Conservation (phyloP, 1,140 invertebrate species). For the Ditylenchus dipsaci region DNA sequence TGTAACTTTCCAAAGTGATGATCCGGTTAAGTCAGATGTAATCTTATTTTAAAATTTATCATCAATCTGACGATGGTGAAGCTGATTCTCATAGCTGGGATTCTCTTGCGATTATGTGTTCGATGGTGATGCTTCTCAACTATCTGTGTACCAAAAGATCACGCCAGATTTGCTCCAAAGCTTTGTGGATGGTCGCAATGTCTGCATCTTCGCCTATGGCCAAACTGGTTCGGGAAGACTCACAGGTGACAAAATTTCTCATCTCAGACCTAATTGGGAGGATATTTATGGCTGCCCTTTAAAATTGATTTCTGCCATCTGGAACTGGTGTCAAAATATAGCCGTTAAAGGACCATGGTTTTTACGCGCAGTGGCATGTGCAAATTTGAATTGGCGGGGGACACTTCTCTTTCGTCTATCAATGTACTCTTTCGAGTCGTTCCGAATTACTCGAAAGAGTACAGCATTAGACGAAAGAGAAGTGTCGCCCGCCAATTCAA, state of each 20-base stretch:
- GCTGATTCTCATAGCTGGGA: constrained; percentile 5
- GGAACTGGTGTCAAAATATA: neutral
- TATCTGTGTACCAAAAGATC: constrained; percentile 1
- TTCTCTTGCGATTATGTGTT: constrained; percentile 11
- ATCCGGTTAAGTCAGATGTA: neutral
- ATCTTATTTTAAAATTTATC: neutral
- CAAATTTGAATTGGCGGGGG: no score
- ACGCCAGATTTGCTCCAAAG: constrained; percentile 9
- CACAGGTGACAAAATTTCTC: constrained; percentile 39
- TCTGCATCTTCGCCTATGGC: constrained; percentile 89
- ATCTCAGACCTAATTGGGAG: no score
- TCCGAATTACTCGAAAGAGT: no score
- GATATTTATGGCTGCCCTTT: no score
- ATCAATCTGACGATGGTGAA: neutral
- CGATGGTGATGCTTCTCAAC: constrained; percentile 6
- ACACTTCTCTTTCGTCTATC: no score
- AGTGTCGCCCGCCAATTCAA: no score
- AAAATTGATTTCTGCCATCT: neutral
- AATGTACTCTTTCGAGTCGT: no score
- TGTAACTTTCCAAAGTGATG: neutral
- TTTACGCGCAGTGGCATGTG: no score
- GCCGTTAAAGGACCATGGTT: neutral
- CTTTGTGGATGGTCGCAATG: constrained; percentile 83
- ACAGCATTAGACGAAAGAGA: no score
- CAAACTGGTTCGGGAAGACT: constrained; percentile 87